Base-by-base conservation (phyloP, 2,888 invertebrate genomes). In the Desoria tigrina region DNA sequence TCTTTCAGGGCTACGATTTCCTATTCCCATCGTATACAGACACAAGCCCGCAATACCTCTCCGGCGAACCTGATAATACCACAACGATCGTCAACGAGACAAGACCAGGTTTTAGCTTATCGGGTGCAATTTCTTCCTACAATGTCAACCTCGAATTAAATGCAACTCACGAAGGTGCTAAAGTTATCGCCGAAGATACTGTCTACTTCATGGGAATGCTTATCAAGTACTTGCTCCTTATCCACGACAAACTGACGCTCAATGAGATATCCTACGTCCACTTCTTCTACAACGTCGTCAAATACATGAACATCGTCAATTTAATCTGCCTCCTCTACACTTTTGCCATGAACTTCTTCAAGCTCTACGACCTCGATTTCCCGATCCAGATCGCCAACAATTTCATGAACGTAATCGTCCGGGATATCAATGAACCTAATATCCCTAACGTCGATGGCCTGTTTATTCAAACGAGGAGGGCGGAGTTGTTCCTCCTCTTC, bases 291-390 rank as follows among this genome's bases (percentile, higher is more conserved):
- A n/a, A n/a, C 2, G 59, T 49, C 0, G 42, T 64, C 2, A 51
- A 53, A 21, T 64, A 54, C 45, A 64, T 64, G 64, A 64, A 64
- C 18, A 27, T 53, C 18, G 54, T 64, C 6, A 64, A 64, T 42
- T 7, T 59, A 2, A 26, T 59, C 18, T 59, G 59, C 28, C 28
- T 64, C 1, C 23, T 58, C 37, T 64, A 64, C 26, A 64, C 64
- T 1, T 42, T 45, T 9, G 1, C 39, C 1, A 58, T 64, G 59
- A 64, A 59, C 27, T 32, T 24, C 4, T 21, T 51, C 0, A 42
- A 58, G 27, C 18, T 58, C 4, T 50, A 51, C 28, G 64, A 64
- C 39, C 50, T 64, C 27, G 53, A 64, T 18, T 64, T 59, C 23
- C 64, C 64, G 1, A 21, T 53, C 4, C 64, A 64, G 53, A 51